Base-by-base conservation (phyloP, 2,797 vertebrate genomes). In the Micromesistius poutassou region DNA sequence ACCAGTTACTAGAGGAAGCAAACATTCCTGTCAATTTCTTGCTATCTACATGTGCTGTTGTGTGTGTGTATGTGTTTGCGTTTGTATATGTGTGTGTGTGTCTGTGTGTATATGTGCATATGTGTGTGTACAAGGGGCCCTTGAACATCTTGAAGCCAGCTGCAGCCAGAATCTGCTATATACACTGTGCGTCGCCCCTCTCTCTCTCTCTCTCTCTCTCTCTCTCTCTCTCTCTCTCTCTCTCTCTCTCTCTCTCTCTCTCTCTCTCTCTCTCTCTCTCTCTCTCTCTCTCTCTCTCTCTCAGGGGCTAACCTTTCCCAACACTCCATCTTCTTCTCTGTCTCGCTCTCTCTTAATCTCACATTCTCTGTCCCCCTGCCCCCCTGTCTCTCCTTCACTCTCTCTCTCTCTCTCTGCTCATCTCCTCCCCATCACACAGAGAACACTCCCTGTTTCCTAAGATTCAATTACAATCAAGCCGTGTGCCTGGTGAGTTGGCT, bases 391-490 rank as follows among this genome's bases (percentile, higher is more conserved):
- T 16, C 71, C 30, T 22, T 16, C 19, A 78, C 78, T 84, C 79
- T 55, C 73, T 76, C 72, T 80, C 62, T 72, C 73, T 72, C 75
- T 73, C 72, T 35, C 25, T 42, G 28, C 25, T 31, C 72, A 55
- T 30, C 66, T 77, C 46, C 76, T 36, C 77, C 66, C 71, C 40
- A 76, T 50, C 85, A 86, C 68, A 71, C 25, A 71, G 2, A 71
- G 68, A 71, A 13, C 25, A 31, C 28, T 30, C 14, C 68, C 68
- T 31, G 14, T 83, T 86, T 87, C 88, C 86, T 70, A 84, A 91
- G 95, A 95, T 93, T 93, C 91, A 93, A 94, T 95, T 94, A 94
- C 90, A 89, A 92, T 92, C 91, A 94, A 85, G 86, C 92, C 92
- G 91, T 93, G 92, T 92, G 93, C 93, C 87, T 90, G 87, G 81